Conservation (phyloP, 2,888 invertebrate genomes). For the Apodemia zela region DNA sequence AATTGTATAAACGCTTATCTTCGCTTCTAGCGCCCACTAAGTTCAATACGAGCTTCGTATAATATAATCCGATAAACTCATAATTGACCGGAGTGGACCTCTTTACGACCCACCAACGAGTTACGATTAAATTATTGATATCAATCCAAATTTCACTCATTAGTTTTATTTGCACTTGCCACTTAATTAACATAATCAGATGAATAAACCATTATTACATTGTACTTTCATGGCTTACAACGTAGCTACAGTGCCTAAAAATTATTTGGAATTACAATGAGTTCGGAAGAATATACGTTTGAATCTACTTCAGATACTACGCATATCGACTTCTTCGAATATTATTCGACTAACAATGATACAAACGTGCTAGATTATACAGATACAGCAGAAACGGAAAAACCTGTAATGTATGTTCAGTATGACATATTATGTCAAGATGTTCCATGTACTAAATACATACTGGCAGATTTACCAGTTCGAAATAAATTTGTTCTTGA, state of each 20-base stretch:
- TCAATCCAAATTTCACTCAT: neutral
- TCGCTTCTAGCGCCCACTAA: neutral
- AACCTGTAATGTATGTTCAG: neutral
- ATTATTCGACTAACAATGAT: neutral
- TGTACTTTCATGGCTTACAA: neutral
- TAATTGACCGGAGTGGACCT: constrained; percentile 24
- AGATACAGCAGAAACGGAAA: neutral
- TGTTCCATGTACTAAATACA: neutral
- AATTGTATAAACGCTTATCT: neutral
- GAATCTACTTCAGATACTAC: too few relatives aligned
- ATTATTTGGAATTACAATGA: neutral
- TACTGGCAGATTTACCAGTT: neutral
- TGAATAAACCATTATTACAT: neutral
- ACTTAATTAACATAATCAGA: constrained; percentile 7
- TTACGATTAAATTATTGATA: neutral
- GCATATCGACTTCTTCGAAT: too few relatives aligned
- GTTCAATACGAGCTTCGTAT: constrained; percentile 17
- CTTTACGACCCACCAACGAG: constrained; percentile 2
- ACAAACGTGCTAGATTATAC: neutral
- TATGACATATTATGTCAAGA: neutral
- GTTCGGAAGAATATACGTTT: too few relatives aligned
- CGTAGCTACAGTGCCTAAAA: neutral
- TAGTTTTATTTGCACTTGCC: neutral
- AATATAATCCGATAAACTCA: constrained; percentile 30
- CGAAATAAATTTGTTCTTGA: neutral